Evolutionary conservation across 64 coral and sea anemone genomes (phyloP).

Genomic region (Montipora capricornis): DNA sequence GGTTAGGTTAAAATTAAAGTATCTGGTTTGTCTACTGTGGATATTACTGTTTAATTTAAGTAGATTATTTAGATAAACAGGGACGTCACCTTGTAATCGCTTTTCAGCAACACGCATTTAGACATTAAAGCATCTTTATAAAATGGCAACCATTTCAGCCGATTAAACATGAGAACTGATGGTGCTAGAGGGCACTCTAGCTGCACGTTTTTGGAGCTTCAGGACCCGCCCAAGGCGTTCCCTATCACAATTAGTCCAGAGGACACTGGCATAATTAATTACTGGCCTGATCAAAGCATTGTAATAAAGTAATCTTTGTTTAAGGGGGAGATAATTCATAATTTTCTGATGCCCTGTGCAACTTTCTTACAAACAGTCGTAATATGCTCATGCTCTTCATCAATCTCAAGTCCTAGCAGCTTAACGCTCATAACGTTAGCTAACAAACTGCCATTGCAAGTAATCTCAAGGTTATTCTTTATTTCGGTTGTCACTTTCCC

Average conservation of each 20-base stretch:
- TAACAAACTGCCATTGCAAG: not conserved
- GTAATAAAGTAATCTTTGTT: not conserved
- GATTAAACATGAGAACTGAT: slow-evolving; percentile 1
- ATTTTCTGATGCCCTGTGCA: no score
- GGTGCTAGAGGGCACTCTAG: not conserved
- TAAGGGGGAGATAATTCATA: no score
- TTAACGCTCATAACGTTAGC: not conserved
- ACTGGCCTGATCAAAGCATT: slow-evolving; percentile 4
- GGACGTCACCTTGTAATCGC: not conserved
- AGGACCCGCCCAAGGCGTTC: not conserved
- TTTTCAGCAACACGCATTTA: not conserved
- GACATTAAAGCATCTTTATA: not conserved
- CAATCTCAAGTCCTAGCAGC: not conserved
- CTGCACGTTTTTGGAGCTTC: not conserved
- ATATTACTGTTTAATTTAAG: not conserved
- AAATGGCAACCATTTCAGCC: not conserved
- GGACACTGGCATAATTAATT: not conserved
- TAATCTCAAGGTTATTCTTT: not conserved
- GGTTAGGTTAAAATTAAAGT: not conserved
- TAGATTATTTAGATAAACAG: slow-evolving; percentile 3
- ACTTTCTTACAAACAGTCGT: no score
- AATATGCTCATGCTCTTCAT: not conserved
- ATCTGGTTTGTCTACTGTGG: not conserved
- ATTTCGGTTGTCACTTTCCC: not conserved
- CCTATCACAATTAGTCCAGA: slow-evolving; percentile 1